Base-by-base conservation (phyloP, 2,888 invertebrate genomes). In the Parnassius glacialis region DNA sequence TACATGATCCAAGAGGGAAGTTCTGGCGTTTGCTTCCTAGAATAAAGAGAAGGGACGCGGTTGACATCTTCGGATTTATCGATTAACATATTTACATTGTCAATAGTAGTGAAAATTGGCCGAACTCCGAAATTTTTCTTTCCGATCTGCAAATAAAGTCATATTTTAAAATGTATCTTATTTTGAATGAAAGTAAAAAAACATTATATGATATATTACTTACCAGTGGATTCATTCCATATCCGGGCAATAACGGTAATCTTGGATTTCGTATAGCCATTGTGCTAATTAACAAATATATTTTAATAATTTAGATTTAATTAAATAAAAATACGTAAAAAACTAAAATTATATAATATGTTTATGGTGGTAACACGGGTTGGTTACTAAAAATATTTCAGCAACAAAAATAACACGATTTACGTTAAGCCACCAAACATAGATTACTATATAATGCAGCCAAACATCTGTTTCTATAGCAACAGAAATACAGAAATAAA, bases 1-100 rank as follows among this genome's bases (percentile, higher is more conserved):
- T 95, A 97, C 64, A 95, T 95, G 59, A 98, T 92, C 97, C 97
- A 98, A 0, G 96, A 89, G 0, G 98, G 97, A 56, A 95, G 79
- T 69, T 95, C 95, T 0, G 94, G 93, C 0, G 94, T 94, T 78
- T 95, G 95, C 68, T 95, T 96, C 13, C 95, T 92, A 1, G 95
- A 94, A 84, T 96, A 96, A 55, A 95, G 79, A 0, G 96, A 95
- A 0, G 96, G 95, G 2, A 89, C 84, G 20, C 85, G 75, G 64
- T 84, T 85, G 1, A 65, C 75, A 0, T 74, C 79, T 58, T 84
- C 84, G 0, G 82, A 61, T 69, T 91, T 91, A 64, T 91, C 90
- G 9, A 90, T 81, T 65, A 91, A 73, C 91, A 91, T 91, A 68
- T 89, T 90, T 10, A 85, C 80, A 62, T 80, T 83, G 50, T 81